Evolutionary conservation across 2,797 vertebrate species (phyloP), one percentile per base, ranked within the genome.

Genomic region (Benthosema pterotum): DNA sequence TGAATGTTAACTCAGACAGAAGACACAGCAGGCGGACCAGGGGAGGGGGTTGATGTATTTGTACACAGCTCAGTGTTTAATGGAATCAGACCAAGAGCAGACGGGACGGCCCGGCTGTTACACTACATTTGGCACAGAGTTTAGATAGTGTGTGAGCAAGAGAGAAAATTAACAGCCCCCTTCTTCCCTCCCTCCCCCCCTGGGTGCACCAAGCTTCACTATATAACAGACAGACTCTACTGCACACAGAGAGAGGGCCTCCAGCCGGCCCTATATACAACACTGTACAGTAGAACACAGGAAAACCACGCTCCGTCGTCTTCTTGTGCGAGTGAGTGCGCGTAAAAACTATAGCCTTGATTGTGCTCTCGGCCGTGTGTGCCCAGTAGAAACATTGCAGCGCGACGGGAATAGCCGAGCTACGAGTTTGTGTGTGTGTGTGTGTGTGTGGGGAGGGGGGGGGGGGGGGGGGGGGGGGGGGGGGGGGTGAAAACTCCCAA

Each of bases 111-210:
- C 94, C 87, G 94, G 93, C 94, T 95, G 96, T 93, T 97, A 96
- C 96, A 99, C 96, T 97, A 99, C 96, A 95, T 98, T 99, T 98
- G 97, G 97, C 96, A 99, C 93, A 92, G 95, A 96, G 91, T 95
- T 95, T 95, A 94, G 79, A 96, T 95, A 95, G 94, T 95, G 95
- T 97, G 94, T 97, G 94, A 93, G 93, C 94, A 93, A 95, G 94
- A 93, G 32, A 38, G 8, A 38, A 25, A 25, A 25, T 25, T 25
- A 25, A 94, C 94, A 96, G 92, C 94, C 94, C 93, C 86, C 83
- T n/a, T n/a, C n/a, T n/a, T n/a, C 91, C 89, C 88, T 48, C 75
- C 63, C 50, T 17, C 16, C 50, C 18, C 18, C 72, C 88, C 86
- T 93, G 92, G 96, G 95, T 95, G 96, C 94, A 96, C 91, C 89